Evolutionary conservation across 2,797 vertebrate species (phyloP), one percentile per base, ranked within the genome.

Genomic region (Pempheris klunzingeri): DNA sequence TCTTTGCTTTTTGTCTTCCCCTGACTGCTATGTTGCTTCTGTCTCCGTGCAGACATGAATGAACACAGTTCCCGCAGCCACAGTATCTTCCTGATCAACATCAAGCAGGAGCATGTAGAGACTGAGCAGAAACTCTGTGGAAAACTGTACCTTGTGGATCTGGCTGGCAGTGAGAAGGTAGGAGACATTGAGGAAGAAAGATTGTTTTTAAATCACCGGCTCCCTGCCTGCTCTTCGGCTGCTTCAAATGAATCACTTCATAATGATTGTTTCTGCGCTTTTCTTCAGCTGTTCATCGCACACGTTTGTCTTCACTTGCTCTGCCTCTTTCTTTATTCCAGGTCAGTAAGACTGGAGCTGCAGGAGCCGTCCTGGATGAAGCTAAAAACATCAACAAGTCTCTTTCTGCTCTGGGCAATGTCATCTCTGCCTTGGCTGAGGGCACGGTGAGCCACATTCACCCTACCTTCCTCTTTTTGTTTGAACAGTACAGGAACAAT

Each of bases 321-420:
- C 26, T 71, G 6, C 64, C 47, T 53, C 39, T 22, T 13, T 65
- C 32, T 59, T 50, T 68, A 8, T 72, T 78, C 38, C 85, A 99
- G 98, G 98, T 99, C 94, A 98, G 98, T 95, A 99, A 99, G 95
- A 99, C 98, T 0, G 98, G 98, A 87, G 98, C 98, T 7, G 98
- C 98, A 83, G 98, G 98, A 36, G 94, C 98, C 3, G 97, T 99
- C 71, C 95, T 99, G 38, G 98, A 99, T 28, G 98, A 99, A 94
- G 98, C 98, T 70, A 99, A 99, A 96, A 99, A 99, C 90, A 99
- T 99, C 93, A 99, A 99, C 92, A 99, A 99, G 88, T 99, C 98
- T 92, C 92, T 99, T 76, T 99, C 98, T 77, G 96, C 98, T 62
- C 94, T 99, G 79, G 98, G 98, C 85, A 99, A 99, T 5, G 98